Percentiles rank a stretch among this genome's conserved stretches.
phyloP scores from a whole-genome alignment of 2,113 vertebrate species.

The Carettochelys insculpta region DNA sequence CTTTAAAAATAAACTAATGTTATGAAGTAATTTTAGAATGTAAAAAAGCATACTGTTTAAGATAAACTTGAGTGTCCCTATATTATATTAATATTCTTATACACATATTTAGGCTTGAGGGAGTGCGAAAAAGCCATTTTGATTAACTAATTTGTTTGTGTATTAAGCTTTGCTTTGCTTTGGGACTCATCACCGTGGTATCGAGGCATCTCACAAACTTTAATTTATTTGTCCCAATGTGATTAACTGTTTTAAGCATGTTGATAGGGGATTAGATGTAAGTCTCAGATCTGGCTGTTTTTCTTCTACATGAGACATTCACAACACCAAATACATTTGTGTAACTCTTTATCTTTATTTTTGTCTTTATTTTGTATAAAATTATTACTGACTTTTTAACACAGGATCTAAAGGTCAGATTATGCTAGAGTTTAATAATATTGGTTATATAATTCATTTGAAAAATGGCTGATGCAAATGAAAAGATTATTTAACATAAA shows the following conservation, averaged over 20 bases:
- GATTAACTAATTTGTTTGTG: background rate
- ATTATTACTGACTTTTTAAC: background rate
- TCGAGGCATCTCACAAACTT: background rate
- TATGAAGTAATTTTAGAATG: background rate
- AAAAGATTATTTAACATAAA: background rate
- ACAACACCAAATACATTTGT: background rate
- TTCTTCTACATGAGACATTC: background rate
- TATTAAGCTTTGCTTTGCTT: background rate
- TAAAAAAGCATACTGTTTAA: background rate
- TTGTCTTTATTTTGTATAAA: background rate
- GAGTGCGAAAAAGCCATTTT: background rate
- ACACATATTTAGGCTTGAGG: background rate
- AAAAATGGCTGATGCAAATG: background rate
- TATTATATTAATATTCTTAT: background rate
- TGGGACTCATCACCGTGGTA: background rate
- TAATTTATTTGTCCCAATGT: background rate
- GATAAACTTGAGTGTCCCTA: background rate
- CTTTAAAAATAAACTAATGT: background rate
- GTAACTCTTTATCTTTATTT: no score
- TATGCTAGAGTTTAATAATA: background rate
- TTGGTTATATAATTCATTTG: background rate
- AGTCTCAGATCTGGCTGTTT: background rate
- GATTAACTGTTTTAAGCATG: background rate
- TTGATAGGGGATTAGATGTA: background rate
- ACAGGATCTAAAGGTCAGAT: background rate